Conservation (phyloP, 2,113 vertebrate genomes). For the Nibea coibor region DNA sequence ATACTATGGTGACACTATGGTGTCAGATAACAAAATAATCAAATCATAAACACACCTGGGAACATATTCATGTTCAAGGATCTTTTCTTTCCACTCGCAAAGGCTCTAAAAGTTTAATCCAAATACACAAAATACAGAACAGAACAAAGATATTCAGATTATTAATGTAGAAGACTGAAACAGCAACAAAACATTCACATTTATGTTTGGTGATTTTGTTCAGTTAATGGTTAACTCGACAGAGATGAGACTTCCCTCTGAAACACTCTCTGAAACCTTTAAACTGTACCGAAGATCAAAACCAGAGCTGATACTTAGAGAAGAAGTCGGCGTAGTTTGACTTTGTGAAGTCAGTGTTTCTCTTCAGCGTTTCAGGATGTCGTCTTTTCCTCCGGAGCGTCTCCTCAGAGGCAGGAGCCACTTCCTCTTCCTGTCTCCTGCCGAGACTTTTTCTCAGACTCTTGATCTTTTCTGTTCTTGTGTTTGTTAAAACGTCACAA, state of each 20-base stretch:
- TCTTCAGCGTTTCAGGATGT: constrained; percentile 47
- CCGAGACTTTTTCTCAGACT: background rate
- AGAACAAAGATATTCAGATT: background rate
- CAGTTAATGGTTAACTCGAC: background rate
- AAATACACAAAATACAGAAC: background rate
- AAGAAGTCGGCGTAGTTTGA: no score
- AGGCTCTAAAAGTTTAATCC: background rate
- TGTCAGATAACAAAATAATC: background rate
- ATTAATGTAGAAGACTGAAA: no score
- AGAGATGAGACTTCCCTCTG: background rate
- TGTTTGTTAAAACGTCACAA: background rate
- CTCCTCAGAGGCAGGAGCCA: constrained; percentile 37
- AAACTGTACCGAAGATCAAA: background rate
- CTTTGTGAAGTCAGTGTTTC: constrained; percentile 11
- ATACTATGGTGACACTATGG: no score
- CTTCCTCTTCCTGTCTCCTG: constrained; percentile 58
- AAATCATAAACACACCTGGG: background rate
- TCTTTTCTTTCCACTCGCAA: background rate
- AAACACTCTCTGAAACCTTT: no score
- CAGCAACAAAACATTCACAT: no score
- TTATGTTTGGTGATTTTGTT: no score
- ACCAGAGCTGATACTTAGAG: background rate
- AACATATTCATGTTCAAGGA: no score
- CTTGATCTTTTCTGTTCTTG: background rate
- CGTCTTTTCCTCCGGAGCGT: constrained; percentile 33